Evolutionary conservation across 2,888 invertebrate genomes (phyloP).

Genomic region (Folsomia manolachei): DNA sequence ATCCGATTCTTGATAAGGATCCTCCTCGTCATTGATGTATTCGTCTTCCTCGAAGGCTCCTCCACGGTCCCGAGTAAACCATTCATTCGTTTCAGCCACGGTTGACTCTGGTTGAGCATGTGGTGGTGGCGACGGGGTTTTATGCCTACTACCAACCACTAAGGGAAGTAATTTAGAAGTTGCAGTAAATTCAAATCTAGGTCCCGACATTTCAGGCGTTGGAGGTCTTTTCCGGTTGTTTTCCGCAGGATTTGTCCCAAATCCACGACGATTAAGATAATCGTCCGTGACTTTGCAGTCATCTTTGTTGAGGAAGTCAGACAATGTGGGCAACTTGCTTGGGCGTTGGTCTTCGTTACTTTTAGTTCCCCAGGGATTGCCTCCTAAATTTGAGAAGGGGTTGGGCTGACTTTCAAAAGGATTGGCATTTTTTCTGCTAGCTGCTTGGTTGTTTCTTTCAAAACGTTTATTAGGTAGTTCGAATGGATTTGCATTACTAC

Average conservation of each 20-base stretch:
- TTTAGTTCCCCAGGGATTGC: background rate
- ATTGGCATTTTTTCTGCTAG: constrained; percentile 4
- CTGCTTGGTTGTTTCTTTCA: background rate
- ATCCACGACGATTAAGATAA: background rate
- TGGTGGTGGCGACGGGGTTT: background rate
- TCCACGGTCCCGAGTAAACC: constrained; percentile 35
- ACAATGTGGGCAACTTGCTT: background rate
- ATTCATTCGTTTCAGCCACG: constrained; percentile 20
- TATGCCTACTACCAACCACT: constrained; percentile 19
- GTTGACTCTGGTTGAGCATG: constrained; percentile 2
- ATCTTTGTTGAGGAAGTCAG: constrained; percentile 16
- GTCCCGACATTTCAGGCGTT: background rate
- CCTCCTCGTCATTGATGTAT: constrained; percentile 1
- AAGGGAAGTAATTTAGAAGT: constrained; percentile 29
- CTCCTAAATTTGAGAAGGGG: background rate
- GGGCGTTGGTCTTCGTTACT: background rate
- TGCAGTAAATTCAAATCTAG: constrained; percentile 20
- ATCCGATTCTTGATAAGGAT: constrained; percentile 17
- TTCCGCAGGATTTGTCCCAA: background rate
- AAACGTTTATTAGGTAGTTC: background rate
- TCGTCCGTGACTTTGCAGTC: constrained; percentile 1
- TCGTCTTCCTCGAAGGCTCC: constrained; percentile 3
- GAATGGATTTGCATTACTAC: background rate
- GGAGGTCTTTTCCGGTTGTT: background rate
- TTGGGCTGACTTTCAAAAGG: constrained; percentile 12